Evolutionary conservation across 2,113 vertebrate genomes (phyloP).

Genomic region (Gasterosteus nipponicus): DNA sequence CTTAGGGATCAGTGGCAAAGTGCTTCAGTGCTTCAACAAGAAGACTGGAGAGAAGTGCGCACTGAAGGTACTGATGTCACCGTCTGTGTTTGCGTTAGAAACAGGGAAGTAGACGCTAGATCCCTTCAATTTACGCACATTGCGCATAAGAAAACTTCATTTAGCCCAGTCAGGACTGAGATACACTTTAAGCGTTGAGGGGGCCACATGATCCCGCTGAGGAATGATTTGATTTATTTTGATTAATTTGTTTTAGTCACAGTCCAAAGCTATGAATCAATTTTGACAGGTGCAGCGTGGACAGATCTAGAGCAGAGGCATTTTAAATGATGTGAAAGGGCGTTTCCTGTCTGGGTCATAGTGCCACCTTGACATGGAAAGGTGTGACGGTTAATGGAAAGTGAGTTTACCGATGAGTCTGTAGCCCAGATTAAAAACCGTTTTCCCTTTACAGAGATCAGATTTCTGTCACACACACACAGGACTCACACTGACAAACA

Average conservation of each 20-base stretch:
- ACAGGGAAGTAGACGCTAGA: neutral
- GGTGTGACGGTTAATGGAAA: neutral
- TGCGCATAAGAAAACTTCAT: neutral
- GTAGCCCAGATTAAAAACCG: neutral
- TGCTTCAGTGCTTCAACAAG: slow-evolving; percentile 91
- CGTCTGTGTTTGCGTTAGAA: neutral
- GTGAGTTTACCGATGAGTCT: neutral
- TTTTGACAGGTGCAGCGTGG: neutral
- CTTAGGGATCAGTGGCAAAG: slow-evolving; percentile 97
- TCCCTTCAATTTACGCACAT: neutral
- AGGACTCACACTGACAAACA: neutral
- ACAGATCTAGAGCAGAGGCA: neutral
- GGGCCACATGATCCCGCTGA: neutral
- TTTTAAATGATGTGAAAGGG: neutral
- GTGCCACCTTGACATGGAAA: neutral
- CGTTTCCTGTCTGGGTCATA: neutral
- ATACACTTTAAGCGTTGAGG: neutral
- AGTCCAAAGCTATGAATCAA: neutral
- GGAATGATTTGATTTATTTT: neutral
- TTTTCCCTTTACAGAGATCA: slow-evolving; percentile 16
- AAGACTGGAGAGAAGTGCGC: slow-evolving; percentile 93
- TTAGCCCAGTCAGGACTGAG: neutral
- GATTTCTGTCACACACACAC: neutral
- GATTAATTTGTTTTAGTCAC: neutral
- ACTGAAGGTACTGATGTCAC: slow-evolving; percentile 84